Evolutionary conservation across 2,888 invertebrate genomes (phyloP).

Genomic region (Steinernema carpocapsae): DNA sequence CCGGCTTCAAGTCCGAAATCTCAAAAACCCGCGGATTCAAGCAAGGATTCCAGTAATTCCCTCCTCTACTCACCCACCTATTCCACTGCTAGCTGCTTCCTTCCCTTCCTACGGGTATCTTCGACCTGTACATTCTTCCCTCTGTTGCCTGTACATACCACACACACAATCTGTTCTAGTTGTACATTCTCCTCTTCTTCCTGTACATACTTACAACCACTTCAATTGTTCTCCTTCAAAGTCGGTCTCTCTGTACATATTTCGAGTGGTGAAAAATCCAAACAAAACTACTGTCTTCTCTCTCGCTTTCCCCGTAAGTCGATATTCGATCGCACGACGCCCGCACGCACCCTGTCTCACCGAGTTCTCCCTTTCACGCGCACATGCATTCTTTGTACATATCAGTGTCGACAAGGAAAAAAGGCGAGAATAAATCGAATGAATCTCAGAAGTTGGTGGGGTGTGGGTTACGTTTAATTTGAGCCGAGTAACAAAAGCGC

Average conservation of each 20-base stretch:
- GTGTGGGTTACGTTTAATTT: too few relatives aligned
- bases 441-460: slow-evolving; percentile 16
- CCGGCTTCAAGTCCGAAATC: slow-evolving; percentile 57
- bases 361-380: neutral
- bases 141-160: slow-evolving; percentile 1
- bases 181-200: neutral
- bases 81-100: neutral
- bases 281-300: neutral
- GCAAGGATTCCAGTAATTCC: slow-evolving; percentile 31
- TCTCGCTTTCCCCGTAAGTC: slow-evolving; percentile 12
- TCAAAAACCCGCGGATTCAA: slow-evolving; percentile 59
- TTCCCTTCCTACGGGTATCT: slow-evolving; percentile 2
- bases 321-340: slow-evolving; percentile 23
- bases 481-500: too few relatives aligned
- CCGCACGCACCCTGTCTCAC: neutral
- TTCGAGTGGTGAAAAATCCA: too few relatives aligned
- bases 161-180: neutral
- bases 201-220: neutral
- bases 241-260: slow-evolving; percentile 28
- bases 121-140: slow-evolving; percentile 19
- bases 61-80: neutral
- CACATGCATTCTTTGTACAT: slow-evolving; percentile 22
- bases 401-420: neutral
- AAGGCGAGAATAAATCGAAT: slow-evolving; percentile 9
- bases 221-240: neutral